Evolutionary conservation across 1,140 invertebrate species (phyloP).

Genomic region (Thaumatotibia leucotreta): DNA sequence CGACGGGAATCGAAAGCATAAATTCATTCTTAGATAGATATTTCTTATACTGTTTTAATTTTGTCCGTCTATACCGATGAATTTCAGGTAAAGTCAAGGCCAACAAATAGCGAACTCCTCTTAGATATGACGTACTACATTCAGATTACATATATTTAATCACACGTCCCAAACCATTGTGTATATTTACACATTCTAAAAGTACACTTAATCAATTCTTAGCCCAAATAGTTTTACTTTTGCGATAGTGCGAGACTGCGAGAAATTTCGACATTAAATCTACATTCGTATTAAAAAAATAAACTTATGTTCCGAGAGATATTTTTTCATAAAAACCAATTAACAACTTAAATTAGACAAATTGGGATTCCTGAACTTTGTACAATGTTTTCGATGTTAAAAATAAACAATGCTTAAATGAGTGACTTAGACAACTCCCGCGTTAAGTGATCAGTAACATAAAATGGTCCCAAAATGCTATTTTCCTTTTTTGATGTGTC

Average conservation of each 20-base stretch:
- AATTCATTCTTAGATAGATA: not conserved
- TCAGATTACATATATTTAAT: slow-evolving; percentile 17
- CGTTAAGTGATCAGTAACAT: not conserved
- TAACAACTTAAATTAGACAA: slow-evolving; percentile 7
- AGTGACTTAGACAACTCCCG: slow-evolving; percentile 5
- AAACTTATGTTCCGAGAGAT: slow-evolving; percentile 45
- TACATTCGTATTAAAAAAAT: slow-evolving; percentile 42
- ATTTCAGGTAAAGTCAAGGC: not conserved
- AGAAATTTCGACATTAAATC: slow-evolving; percentile 50
- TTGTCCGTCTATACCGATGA: not conserved
- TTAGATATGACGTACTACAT: slow-evolving; percentile 11
- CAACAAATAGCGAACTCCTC: not conserved
- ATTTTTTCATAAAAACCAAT: slow-evolving; percentile 14
- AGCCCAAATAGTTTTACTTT: slow-evolving; percentile 42
- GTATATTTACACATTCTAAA: slow-evolving; percentile 68
- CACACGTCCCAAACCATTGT: slow-evolving; percentile 45
- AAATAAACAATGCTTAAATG: slow-evolving; percentile 5
- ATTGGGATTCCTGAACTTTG: slow-evolving; percentile 19
- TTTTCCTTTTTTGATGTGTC: not conserved
- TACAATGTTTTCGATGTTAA: slow-evolving; percentile 19
- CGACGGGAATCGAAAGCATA: not conserved
- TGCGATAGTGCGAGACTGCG: slow-evolving; percentile 56
- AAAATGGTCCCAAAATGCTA: slow-evolving; percentile 9
- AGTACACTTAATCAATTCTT: slow-evolving; percentile 57
- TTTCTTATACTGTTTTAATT: not conserved